A percentile compares a stretch with the other conserved stretches of the same genome.
Conservation (phyloP, 2,113 vertebrate species). For the Passer domesticus region DNA sequence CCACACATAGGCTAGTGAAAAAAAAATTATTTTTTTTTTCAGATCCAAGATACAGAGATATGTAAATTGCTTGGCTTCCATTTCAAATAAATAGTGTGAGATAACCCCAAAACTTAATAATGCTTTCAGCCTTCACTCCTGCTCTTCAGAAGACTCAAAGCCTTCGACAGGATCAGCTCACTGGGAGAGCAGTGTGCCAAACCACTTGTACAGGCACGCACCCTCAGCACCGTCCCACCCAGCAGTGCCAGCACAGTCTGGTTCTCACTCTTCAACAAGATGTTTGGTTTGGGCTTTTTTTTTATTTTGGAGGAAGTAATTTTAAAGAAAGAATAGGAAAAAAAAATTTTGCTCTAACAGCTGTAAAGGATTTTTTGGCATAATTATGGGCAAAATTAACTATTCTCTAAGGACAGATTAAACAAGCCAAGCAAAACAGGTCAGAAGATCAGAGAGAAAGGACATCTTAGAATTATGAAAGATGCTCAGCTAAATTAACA, state of each 20-base stretch:
- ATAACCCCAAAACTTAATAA: constrained; percentile 38
- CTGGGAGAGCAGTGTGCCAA: not conserved
- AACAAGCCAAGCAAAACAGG: not conserved
- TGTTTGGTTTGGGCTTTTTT: not conserved
- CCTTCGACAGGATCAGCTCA: not conserved
- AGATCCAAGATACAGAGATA: constrained; percentile 28
- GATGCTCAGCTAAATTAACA: not conserved
- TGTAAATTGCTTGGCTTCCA: constrained; percentile 12
- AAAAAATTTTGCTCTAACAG: not conserved
- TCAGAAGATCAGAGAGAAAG: not conserved
- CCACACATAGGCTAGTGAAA: not conserved
- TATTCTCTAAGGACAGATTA: not conserved
- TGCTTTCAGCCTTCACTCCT: not conserved
- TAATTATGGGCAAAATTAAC: not conserved
- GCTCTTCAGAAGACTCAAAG: not conserved
- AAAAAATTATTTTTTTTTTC: not conserved
- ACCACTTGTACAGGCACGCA: constrained; percentile 29
- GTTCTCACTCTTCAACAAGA: not conserved
- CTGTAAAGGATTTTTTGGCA: not conserved
- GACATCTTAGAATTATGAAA: not conserved
- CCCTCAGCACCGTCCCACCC: not conserved
- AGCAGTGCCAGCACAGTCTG: not conserved
- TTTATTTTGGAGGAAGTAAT: not conserved
- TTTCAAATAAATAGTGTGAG: constrained; percentile 11
- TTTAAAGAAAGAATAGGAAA: not conserved